Evolutionary conservation across 2,797 vertebrate species (phyloP).

Genomic region (Coendou prehensilis): DNA sequence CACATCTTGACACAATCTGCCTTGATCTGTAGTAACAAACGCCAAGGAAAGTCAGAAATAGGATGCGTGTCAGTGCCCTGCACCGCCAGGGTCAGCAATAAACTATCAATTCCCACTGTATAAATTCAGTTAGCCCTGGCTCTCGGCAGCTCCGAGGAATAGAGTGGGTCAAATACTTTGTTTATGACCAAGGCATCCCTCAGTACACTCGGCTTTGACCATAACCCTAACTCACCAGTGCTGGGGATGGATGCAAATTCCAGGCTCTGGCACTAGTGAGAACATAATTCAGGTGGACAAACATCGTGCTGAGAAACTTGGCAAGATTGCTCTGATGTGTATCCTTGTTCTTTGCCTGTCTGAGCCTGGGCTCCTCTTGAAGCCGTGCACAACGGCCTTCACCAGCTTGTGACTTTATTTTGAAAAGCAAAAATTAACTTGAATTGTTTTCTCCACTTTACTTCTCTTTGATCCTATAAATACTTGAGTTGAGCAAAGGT

Average conservation of each 20-base stretch:
- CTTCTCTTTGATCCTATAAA: constrained; percentile 50
- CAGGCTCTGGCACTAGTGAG: not conserved
- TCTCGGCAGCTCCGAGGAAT: constrained; percentile 73
- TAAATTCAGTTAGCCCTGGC: constrained; percentile 81
- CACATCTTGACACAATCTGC: constrained; percentile 80
- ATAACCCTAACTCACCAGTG: constrained; percentile 74
- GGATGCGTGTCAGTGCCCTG: constrained; percentile 72
- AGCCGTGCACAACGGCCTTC: not conserved
- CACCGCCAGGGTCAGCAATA: constrained; percentile 76
- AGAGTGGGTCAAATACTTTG: constrained; percentile 83
- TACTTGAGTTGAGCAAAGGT: constrained; percentile 14
- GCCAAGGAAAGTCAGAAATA: constrained; percentile 80
- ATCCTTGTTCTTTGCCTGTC: fast-evolving
- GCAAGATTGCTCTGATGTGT: constrained; percentile 20
- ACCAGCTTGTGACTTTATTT: constrained; percentile 8
- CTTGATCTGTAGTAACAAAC: constrained; percentile 84
- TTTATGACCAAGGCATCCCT: constrained; percentile 83
- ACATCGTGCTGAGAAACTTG: not conserved
- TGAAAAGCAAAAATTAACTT: constrained; percentile 46
- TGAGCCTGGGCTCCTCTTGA: not conserved
- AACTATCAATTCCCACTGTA: constrained; percentile 82
- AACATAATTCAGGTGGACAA: constrained; percentile 73
- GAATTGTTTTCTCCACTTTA: constrained; percentile 44
- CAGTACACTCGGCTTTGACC: constrained; percentile 31
- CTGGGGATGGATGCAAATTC: constrained; percentile 74